phyloP scores from a whole-genome alignment of 2,113 vertebrate genomes.

The Mustelus asterias region DNA sequence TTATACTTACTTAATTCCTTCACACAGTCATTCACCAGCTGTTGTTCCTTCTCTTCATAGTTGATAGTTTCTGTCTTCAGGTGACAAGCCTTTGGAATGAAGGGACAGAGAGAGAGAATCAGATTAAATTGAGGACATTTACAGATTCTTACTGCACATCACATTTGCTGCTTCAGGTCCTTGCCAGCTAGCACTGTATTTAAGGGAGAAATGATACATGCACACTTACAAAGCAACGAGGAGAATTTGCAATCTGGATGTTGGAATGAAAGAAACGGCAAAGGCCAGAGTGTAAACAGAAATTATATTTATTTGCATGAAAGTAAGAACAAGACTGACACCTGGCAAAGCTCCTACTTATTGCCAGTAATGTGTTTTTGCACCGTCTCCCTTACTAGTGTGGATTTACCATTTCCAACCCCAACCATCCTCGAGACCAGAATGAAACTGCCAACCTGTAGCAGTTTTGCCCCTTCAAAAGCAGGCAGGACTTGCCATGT shows the following conservation, averaged over 20 bases:
- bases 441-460: not conserved
- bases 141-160: not conserved
- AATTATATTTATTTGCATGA: not conserved
- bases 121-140: not conserved
- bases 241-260: not conserved
- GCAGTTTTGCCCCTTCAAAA: not conserved
- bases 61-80: constrained; percentile 87
- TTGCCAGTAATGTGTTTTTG: not conserved
- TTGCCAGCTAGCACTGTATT: not conserved
- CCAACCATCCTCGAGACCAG: not conserved
- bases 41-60: constrained; percentile 93
- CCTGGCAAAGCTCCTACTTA: not conserved
- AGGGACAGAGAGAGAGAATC: not conserved
- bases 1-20: constrained; percentile 86
- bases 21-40: constrained; percentile 89
- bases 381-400: not conserved
- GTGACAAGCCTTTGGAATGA: constrained; percentile 68
- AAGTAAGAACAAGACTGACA: not conserved
- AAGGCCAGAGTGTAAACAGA: not conserved
- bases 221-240: not conserved
- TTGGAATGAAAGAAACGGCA: not conserved
- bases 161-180: not conserved
- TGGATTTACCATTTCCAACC: not conserved
- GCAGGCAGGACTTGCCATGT: not conserved
- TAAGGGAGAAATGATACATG: too few relatives aligned